Evolutionary conservation across 1,140 invertebrate species (phyloP).

Genomic region (Heliconius melpomene): DNA sequence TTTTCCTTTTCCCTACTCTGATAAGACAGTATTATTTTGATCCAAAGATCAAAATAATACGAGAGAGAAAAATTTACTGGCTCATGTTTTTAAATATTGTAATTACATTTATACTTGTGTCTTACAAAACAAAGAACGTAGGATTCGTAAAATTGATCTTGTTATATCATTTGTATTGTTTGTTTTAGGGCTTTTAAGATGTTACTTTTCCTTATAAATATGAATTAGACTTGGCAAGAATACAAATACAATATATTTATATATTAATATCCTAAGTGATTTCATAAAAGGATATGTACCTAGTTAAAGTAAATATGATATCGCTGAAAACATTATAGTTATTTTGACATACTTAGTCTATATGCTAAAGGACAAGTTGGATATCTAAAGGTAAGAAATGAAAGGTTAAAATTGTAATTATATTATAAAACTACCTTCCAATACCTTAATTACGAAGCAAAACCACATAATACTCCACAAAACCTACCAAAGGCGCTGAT

Average conservation of each 20-base stretch:
- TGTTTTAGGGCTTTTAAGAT: neutral
- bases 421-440: too few species aligned
- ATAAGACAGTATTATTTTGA: too few species aligned
- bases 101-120: neutral
- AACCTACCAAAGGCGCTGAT: neutral
- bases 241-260: neutral
- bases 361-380: too few species aligned
- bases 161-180: neutral
- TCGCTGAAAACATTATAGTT: too few species aligned
- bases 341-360: too few species aligned
- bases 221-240: neutral
- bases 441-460: too few species aligned
- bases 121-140: neutral
- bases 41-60: too few species aligned
- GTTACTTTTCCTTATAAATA: constrained; percentile 4
- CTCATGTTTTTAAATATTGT: neutral
- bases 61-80: too few species aligned
- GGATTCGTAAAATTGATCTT: neutral
- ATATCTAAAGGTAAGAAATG: too few species aligned
- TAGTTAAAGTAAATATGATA: too few species aligned
- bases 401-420: too few species aligned
- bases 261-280: neutral
- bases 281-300: neutral
- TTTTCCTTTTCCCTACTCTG: too few species aligned
- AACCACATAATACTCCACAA: neutral